Evolutionary conservation across 2,888 invertebrate species (phyloP).

Genomic region (Andrena haemorrhoa): DNA sequence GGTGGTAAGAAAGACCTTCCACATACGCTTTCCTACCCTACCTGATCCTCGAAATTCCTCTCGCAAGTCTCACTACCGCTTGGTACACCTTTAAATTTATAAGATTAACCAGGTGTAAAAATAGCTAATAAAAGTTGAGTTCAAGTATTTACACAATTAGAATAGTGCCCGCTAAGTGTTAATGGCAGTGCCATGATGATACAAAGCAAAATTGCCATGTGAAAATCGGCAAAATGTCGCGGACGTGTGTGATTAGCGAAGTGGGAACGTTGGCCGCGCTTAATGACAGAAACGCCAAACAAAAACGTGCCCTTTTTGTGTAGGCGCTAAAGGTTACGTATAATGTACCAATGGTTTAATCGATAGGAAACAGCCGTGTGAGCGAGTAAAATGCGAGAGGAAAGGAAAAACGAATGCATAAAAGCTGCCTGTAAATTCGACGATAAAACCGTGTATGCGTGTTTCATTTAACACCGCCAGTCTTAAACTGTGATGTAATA

Average conservation of each 20-base stretch:
- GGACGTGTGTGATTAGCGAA: not conserved
- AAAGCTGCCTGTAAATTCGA: not conserved
- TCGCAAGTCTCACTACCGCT: too few relatives aligned
- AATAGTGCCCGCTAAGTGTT: not conserved
- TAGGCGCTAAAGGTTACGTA: not conserved
- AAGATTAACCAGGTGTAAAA: too few relatives aligned
- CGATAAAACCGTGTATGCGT: not conserved
- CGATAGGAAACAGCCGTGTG: not conserved
- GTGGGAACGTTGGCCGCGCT: not conserved
- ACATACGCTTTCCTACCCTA: too few relatives aligned
- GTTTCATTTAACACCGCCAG: not conserved
- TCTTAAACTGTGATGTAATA: not conserved
- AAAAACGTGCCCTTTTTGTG: not conserved
- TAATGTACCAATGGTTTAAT: not conserved
- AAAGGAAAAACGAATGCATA: not conserved
- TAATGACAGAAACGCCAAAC: not conserved
- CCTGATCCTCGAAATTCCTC: too few relatives aligned
- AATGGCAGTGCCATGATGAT: not conserved
- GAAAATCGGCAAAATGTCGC: constrained; percentile 1
- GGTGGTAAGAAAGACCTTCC: too few relatives aligned
- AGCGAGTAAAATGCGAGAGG: not conserved
- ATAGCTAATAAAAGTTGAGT: too few relatives aligned
- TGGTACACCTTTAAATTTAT: too few relatives aligned
- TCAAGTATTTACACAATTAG: too few relatives aligned
- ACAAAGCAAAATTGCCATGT: not conserved